Percentiles rank a stretch among this genome's conserved stretches.
These are phyloP conservation scores for Ursus arctos DNA, from an alignment of 2,113 vertebrate species.

Conservation along the genomic window DNA sequence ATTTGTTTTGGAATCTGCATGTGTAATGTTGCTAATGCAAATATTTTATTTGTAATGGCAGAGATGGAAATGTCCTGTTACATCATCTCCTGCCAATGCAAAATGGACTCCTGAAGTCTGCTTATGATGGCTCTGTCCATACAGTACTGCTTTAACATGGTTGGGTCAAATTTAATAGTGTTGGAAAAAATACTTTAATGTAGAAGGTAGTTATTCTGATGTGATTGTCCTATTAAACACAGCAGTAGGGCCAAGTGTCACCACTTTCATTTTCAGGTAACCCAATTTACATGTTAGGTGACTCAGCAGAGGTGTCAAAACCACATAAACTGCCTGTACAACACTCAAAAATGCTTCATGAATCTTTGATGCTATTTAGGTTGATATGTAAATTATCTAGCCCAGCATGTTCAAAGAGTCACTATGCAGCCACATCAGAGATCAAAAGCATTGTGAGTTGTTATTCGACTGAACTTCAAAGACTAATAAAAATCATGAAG, in stretches of 20 bases:
- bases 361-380: slow-evolving; percentile 77
- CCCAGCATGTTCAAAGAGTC: slow-evolving; percentile 56
- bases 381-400: slow-evolving; percentile 66
- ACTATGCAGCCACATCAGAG: background rate
- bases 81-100: slow-evolving; percentile 76
- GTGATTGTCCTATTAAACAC: slow-evolving; percentile 40
- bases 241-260: background rate
- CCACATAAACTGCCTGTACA: background rate
- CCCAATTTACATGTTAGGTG: slow-evolving; percentile 50
- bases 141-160: background rate
- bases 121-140: background rate
- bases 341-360: background rate
- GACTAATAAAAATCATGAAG: slow-evolving; percentile 37
- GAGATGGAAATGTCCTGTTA: slow-evolving; percentile 64
- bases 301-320: slow-evolving; percentile 63
- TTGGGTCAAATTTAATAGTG: background rate
- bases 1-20: slow-evolving; percentile 68
- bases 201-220: slow-evolving; percentile 26
- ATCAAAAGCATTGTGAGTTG: slow-evolving; percentile 58
- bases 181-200: background rate
- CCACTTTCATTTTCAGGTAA: slow-evolving; percentile 56
- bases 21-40: slow-evolving; percentile 69
- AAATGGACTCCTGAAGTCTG: slow-evolving; percentile 35
- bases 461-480: slow-evolving; percentile 73
- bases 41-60: slow-evolving; percentile 57